Evolutionary conservation across 92 coral and sea anemone genomes (phyloP).

Genomic region (Parazoanthus swiftii): DNA sequence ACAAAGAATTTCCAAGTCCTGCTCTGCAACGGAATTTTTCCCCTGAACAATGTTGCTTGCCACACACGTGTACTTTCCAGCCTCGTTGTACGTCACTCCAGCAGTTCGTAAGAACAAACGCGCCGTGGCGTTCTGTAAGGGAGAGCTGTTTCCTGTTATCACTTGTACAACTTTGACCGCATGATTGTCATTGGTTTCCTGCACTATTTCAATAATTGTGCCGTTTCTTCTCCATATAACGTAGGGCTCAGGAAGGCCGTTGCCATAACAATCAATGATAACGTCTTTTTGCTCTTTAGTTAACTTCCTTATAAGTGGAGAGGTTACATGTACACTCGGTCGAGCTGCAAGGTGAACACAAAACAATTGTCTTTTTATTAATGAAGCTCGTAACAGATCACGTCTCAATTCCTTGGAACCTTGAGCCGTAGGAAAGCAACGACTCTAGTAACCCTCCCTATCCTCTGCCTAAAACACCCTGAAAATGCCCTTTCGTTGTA

Average conservation of each 20-base stretch:
- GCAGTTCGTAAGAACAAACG: constrained; percentile 59
- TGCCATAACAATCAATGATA: constrained; percentile 60
- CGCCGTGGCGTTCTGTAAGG: constrained; percentile 54
- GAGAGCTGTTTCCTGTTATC: constrained; percentile 16
- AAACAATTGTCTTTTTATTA: too few relatives aligned
- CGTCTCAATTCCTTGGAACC: too few relatives aligned
- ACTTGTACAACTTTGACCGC: constrained; percentile 46
- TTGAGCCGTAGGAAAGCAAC: too few relatives aligned
- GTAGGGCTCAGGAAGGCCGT: constrained; percentile 59
- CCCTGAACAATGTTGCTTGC: constrained; percentile 37
- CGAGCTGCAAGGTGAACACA: neutral
- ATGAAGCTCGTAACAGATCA: too few relatives aligned
- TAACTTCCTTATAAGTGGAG: neutral
- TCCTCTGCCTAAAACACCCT: too few relatives aligned
- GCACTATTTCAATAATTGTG: neutral
- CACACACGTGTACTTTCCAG: constrained; percentile 72
- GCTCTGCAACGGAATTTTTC: neutral
- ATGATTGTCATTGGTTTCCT: neutral
- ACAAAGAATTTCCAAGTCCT: constrained; percentile 61
- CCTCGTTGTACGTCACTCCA: constrained; percentile 57
- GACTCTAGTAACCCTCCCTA: too few relatives aligned
- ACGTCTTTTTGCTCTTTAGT: constrained; percentile 25
- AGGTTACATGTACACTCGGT: neutral
- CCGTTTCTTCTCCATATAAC: constrained; percentile 51
- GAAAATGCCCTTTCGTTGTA: too few relatives aligned